Conservation (phyloP, 2,888 invertebrate species). For the Apodemia zela region DNA sequence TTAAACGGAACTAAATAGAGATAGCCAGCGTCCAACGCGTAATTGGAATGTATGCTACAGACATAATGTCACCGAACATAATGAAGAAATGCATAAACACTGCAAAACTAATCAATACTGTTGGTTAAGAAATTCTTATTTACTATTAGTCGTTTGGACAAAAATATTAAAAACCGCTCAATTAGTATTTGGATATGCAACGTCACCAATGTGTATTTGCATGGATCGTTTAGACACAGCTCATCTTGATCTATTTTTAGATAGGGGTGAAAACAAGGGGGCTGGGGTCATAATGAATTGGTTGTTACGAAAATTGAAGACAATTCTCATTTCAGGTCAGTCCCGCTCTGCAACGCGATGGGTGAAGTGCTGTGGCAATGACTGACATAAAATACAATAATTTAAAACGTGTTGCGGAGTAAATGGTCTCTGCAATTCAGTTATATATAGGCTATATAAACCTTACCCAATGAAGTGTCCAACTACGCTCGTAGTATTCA, state of each 20-base stretch:
- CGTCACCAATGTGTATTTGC: neutral
- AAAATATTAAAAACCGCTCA: neutral
- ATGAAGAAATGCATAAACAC: constrained; percentile 1
- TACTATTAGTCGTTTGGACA: neutral
- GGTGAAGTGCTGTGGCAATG: constrained; percentile 37
- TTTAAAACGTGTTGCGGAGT: constrained; percentile 24
- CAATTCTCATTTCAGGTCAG: constrained; percentile 33
- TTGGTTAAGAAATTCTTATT: neutral
- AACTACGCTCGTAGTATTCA: constrained; percentile 41
- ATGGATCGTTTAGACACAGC: neutral
- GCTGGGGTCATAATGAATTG: constrained; percentile 23
- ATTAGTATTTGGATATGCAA: neutral
- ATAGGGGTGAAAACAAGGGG: constrained; percentile 22
- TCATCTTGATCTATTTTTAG: constrained; percentile 20
- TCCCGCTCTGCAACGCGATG: constrained; percentile 39
- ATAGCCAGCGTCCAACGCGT: neutral
- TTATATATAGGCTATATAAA: constrained; percentile 36
- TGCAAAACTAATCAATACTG: neutral
- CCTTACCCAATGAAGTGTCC: constrained; percentile 44
- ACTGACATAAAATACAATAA: constrained; percentile 25
- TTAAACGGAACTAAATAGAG: neutral
- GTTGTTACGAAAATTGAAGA: constrained; percentile 30
- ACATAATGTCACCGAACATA: constrained; percentile 1
- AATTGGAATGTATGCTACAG: constrained; percentile 13
- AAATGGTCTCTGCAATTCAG: constrained; percentile 3